These are phyloP conservation scores for Variabilichromis moorii DNA, from an alignment of 2,113 vertebrate species.

Conservation along the genomic window DNA sequence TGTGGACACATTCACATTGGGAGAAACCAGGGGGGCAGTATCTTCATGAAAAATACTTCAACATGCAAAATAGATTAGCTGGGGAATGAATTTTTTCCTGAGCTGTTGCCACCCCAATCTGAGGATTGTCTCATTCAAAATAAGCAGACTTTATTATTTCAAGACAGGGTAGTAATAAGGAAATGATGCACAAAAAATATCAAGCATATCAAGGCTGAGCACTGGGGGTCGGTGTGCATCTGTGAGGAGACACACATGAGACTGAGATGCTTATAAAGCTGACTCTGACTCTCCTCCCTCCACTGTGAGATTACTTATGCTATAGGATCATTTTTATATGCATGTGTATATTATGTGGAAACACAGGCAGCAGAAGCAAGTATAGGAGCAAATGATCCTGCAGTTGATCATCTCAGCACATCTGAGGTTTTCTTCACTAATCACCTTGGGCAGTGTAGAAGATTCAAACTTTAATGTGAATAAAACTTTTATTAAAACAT, in stretches of 20 bases:
- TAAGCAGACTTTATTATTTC: accelerated
- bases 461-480: not conserved
- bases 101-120: accelerated
- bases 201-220: not conserved
- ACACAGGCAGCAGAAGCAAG: accelerated
- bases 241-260: accelerated
- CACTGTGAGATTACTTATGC: accelerated
- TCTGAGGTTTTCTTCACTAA: not conserved
- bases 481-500: not conserved
- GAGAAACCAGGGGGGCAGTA: accelerated
- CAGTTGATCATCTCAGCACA: not conserved
- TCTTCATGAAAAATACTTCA: not conserved
- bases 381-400: not conserved
- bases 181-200: not conserved
- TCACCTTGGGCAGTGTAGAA: not conserved
- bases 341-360: not conserved
- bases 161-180: not conserved
- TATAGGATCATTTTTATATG: accelerated
- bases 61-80: not conserved
- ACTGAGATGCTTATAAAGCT: not conserved
- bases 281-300: accelerated
- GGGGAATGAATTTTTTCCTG: not conserved
- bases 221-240: not conserved
- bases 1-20: not conserved
- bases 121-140: not conserved